A percentile compares a stretch with the other conserved stretches of the same genome.
phyloP scores from a whole-genome alignment of 2,888 invertebrate genomes.

The Dasysyrphus albostriatus region DNA sequence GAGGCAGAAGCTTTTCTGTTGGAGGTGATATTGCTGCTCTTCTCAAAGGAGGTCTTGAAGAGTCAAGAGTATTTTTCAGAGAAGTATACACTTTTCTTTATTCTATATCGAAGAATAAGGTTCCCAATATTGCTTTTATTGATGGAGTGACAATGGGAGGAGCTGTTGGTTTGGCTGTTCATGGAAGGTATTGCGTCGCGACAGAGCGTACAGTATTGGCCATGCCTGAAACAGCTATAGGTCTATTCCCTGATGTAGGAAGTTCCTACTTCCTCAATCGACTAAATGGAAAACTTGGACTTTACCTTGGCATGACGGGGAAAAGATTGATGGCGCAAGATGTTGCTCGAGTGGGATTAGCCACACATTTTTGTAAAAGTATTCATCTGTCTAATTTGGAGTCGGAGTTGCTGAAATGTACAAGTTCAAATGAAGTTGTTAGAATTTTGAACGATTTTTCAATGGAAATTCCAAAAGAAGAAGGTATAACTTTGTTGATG shows the following conservation, averaged over 20 bases:
- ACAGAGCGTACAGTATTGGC: constrained; percentile 97
- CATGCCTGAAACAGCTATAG: constrained; percentile 99
- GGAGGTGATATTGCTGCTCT: constrained; percentile 94
- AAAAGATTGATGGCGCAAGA: constrained; percentile 90
- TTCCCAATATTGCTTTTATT: constrained; percentile 94
- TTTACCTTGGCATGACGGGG: constrained; percentile 96
- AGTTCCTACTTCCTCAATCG: constrained; percentile 95
- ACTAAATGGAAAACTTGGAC: constrained; percentile 92
- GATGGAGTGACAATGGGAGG: constrained; percentile 98
- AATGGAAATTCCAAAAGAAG: constrained; percentile 86
- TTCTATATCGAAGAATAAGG: constrained; percentile 91
- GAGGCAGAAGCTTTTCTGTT: constrained; percentile 97
- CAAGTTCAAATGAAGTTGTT: constrained; percentile 80
- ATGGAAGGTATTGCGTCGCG: constrained; percentile 96
- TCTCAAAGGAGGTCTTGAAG: constrained; percentile 86
- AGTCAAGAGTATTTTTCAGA: constrained; percentile 89
- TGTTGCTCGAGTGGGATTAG: constrained; percentile 94
- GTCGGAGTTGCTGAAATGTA: constrained; percentile 79
- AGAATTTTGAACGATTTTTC: constrained; percentile 87
- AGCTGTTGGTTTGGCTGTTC: constrained; percentile 97
- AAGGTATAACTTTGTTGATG: constrained; percentile 88
- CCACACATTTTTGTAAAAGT: constrained; percentile 90
- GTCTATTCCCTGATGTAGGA: constrained; percentile 98
- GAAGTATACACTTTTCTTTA: constrained; percentile 93
- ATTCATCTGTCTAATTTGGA: constrained; percentile 80